phyloP scores from a whole-genome alignment of 2,888 invertebrate genomes.

The Trimorus sp. region DNA sequence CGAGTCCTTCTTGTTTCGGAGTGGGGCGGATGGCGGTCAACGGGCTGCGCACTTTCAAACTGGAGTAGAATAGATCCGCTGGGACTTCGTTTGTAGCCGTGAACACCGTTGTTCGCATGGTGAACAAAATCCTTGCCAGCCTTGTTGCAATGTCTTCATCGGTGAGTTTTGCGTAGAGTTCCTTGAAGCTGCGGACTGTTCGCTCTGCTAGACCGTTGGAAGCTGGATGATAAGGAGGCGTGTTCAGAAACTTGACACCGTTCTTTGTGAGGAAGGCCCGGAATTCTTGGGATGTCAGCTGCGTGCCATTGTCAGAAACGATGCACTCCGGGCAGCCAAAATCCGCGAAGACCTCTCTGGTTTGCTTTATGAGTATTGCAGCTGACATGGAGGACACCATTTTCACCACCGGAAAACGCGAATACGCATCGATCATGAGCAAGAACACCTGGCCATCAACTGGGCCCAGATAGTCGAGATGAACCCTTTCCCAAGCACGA shows the following conservation, averaged over 20 bases:
- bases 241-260: neutral
- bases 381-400: too few species aligned
- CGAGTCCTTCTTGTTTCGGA: too few species aligned
- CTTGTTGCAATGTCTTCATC: neutral
- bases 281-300: neutral
- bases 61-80: neutral
- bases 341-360: neutral
- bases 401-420: too few species aligned
- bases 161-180: neutral
- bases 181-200: neutral
- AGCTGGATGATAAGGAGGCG: neutral
- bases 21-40: too few species aligned
- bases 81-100: neutral
- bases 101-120: neutral
- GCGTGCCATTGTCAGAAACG: neutral
- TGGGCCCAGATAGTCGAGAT: too few species aligned
- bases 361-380: too few species aligned
- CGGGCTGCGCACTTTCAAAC: too few species aligned
- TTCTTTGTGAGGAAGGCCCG: neutral
- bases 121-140: neutral
- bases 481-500: too few species aligned
- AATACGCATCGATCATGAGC: too few species aligned
- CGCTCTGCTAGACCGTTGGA: neutral
- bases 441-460: too few species aligned
- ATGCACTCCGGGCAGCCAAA: neutral